Evolutionary conservation across 1,140 invertebrate species (phyloP), one percentile per base, ranked within the genome.

Genomic region (Subanguina moxae): DNA sequence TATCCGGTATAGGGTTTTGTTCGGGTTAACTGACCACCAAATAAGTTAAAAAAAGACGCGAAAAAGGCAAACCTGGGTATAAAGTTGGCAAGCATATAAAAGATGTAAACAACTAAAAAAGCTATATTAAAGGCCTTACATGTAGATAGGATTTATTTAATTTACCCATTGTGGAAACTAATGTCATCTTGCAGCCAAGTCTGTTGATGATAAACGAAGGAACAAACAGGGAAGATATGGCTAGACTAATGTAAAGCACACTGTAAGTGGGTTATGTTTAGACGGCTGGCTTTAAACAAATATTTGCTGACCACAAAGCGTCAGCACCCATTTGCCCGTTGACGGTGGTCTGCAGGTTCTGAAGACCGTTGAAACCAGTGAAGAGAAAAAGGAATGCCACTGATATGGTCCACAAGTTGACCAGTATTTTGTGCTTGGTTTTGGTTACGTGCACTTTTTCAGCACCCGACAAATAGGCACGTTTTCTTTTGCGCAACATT

Each of bases 161-260:
- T 38, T 38, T 38, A 38, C 21, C 27, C 42, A 95, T 91, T 11
- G 90, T 91, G 15, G 91, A 78, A 65, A 91, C 91, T 17, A 97
- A 86, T 0, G 93, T 95, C 90, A 92, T 93, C 84, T 97, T 97
- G 62, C 92, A 92, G 11, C 92, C 94, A 65, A 97, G 86, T 78
- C 89, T 67, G 66, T 80, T 80, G 9, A 83, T 69, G 52, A 82
- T 62, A 46, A 80, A 82, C 3, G 79, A 76, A 0, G 81, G 81
- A 42, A 83, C 76, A 64, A 83, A 77, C 8, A 83, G 57, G 1
- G 81, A 83, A 21, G 80, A 82, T 45, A 82, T 65, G 32, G 81
- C 79, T 38, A 82, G 62, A 23, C 68, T 73, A n/a, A 78, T 43
- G 32, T 81, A 80, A 32, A 80, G 62, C 9, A 76, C 73, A 61